Base-by-base conservation (phyloP, 2,113 vertebrate genomes). In the Morphnarchus princeps region DNA sequence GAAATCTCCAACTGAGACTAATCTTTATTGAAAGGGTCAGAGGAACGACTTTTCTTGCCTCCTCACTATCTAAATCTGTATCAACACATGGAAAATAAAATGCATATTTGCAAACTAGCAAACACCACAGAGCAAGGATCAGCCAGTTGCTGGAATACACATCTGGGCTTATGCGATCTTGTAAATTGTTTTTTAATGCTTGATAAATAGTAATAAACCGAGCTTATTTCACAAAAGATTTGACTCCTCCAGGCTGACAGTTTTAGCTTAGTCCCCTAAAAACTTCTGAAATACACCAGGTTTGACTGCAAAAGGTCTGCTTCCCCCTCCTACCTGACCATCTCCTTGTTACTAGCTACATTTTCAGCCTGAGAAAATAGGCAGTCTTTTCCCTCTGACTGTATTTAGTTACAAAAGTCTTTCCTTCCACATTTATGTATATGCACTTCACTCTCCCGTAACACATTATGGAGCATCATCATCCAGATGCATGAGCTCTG, bases 81-180 rank as follows among this genome's bases (percentile, higher is more conserved):
- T 63, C 82, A 97, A 90, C 49, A 40, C 17, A 25, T 6, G 20
- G 65, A 84, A 89, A 87, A 95, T 58, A 95, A 95, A 92, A 58
- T 13, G 5, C 3, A 5, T 74, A 87, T 62, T 72, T 93, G 77
- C 21, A 52, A 93, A 83, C 40, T 29, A 66, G 13, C 36, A 67
- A 34, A 73, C 17, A 42, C 16, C 1, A 1, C 50, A 78, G 61
- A 83, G 45, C 45, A 93, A 36, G 32, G 31, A 94, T 79, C 50
- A 90, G 18, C 25, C 49, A n/a, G 31, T 42, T 63, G n/a, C 24
- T 66, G 34, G 17, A 84, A 58, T 55, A 42, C 5, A 43, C 6
- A 7, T 3, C 4, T 21, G 40, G 4, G 18, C 29, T 7, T 34
- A 67, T 2, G 0, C 0, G 3, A 21, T 29, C 22, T 55, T 3